phyloP scores from a whole-genome alignment of 1,140 invertebrate genomes.

The Polypedilum vanderplanki region DNA sequence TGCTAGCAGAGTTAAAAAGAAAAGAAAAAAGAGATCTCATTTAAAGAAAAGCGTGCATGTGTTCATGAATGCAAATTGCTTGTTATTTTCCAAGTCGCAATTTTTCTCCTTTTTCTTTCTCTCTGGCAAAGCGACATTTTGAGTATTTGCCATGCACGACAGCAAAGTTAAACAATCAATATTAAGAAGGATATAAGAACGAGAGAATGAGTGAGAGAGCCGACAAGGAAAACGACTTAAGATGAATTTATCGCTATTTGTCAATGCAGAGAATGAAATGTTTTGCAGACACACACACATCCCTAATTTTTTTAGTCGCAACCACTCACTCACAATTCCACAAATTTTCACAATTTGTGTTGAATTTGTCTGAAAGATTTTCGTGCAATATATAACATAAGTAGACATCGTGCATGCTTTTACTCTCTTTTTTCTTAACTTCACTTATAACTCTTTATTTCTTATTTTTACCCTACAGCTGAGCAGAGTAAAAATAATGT shows the following conservation, averaged over 20 bases:
- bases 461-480: constrained; percentile 17
- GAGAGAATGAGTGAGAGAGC: background rate
- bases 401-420: background rate
- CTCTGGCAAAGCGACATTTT: background rate
- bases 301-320: background rate
- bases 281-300: background rate
- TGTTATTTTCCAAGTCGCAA: constrained; percentile 21
- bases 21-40: background rate
- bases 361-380: background rate
- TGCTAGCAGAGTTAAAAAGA: no score
- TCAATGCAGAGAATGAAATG: background rate
- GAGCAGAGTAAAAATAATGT: background rate
- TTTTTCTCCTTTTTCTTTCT: background rate
- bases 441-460: constrained; percentile 19
- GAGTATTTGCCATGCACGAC: background rate
- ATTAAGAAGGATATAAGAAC: background rate
- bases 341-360: background rate
- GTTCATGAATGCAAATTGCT: constrained; percentile 28
- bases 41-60: constrained; percentile 16
- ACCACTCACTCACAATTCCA: background rate
- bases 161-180: constrained; percentile 19
- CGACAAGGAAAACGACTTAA: background rate
- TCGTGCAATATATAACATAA: background rate
- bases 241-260: constrained; percentile 1
- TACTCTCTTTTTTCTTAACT: constrained; percentile 3